These are phyloP conservation scores for Rhinichthys osculus DNA, from an alignment of 2,797 vertebrate genomes.

Conservation along the genomic window DNA sequence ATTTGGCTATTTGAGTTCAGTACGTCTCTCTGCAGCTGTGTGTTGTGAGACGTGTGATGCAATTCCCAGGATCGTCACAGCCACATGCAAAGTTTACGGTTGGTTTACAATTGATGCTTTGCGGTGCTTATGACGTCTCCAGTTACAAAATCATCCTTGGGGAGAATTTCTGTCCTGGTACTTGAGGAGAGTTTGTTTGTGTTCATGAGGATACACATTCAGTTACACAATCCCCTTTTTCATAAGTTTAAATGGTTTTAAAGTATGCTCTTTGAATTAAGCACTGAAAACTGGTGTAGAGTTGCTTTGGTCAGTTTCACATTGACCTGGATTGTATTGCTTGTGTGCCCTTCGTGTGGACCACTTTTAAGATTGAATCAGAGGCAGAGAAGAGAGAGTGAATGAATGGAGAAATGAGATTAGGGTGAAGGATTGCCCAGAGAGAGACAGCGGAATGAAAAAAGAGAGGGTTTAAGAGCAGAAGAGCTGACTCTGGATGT, in stretches of 20 bases:
- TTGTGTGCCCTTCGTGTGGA: slow-evolving; percentile 21
- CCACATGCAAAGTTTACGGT: slow-evolving; percentile 20
- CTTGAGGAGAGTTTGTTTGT: not conserved
- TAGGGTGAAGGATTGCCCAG: slow-evolving; percentile 6
- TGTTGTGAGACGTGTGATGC: not conserved
- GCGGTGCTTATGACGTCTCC: slow-evolving; percentile 8
- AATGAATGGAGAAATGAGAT: not conserved
- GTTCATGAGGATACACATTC: not conserved
- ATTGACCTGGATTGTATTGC: not conserved
- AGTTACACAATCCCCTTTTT: not conserved
- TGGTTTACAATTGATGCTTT: slow-evolving; percentile 26
- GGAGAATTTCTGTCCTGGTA: not conserved
- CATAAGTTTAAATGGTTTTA: not conserved
- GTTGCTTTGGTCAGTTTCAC: slow-evolving; percentile 1
- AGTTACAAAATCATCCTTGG: slow-evolving; percentile 18
- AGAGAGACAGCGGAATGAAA: not conserved
- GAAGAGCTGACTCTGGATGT: slow-evolving; percentile 68
- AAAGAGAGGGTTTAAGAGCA: slow-evolving; percentile 16
- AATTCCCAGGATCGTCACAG: not conserved
- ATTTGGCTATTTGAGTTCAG: not conserved
- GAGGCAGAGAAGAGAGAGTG: not conserved
- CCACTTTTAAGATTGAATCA: slow-evolving; percentile 15
- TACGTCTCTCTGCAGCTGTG: not conserved
- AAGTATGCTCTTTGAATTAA: not conserved
- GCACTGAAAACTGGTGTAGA: not conserved